phyloP scores from a whole-genome alignment of 30 jellyfish, hydroid and myxozoan species.

The Chrysaora quinquecirrha region DNA sequence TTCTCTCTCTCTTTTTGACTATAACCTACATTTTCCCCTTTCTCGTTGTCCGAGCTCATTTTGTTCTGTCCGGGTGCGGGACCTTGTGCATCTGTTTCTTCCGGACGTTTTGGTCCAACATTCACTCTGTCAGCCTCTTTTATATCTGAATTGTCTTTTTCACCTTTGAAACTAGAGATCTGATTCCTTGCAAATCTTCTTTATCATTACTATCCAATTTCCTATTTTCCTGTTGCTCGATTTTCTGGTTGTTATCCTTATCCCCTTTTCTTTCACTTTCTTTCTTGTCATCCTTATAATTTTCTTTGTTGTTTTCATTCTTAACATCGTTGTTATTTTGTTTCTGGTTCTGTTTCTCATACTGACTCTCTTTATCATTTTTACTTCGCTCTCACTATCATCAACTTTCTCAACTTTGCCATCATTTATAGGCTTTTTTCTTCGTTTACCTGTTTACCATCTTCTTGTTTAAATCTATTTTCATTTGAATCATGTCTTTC shows the following conservation, averaged over 20 bases:
- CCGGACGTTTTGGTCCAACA: background rate
- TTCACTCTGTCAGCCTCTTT: background rate
- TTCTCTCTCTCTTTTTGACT: background rate
- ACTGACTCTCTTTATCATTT: too few species aligned
- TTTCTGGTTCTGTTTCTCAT: too few species aligned
- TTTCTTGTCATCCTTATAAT: slow-evolving; percentile 3
- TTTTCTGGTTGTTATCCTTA: background rate
- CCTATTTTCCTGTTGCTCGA: background rate
- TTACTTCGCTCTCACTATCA: too few species aligned
- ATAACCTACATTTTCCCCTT: background rate
- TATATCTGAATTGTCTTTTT: background rate
- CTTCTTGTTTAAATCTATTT: background rate
- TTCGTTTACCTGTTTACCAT: background rate
- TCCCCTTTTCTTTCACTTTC: slow-evolving; percentile 10
- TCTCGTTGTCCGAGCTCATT: background rate
- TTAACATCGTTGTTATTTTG: background rate
- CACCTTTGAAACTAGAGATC: background rate
- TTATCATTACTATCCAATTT: background rate
- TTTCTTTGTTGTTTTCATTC: background rate
- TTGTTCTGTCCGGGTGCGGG: background rate
- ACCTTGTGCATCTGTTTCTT: background rate
- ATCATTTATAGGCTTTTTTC: too few species aligned
- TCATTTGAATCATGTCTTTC: background rate
- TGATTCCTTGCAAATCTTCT: slow-evolving; percentile 5
- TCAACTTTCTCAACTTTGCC: too few species aligned